A percentile compares a stretch with the other conserved stretches of the same genome.
Conservation (phyloP, 1,140 invertebrate species). For the Drosophila ambigua region DNA sequence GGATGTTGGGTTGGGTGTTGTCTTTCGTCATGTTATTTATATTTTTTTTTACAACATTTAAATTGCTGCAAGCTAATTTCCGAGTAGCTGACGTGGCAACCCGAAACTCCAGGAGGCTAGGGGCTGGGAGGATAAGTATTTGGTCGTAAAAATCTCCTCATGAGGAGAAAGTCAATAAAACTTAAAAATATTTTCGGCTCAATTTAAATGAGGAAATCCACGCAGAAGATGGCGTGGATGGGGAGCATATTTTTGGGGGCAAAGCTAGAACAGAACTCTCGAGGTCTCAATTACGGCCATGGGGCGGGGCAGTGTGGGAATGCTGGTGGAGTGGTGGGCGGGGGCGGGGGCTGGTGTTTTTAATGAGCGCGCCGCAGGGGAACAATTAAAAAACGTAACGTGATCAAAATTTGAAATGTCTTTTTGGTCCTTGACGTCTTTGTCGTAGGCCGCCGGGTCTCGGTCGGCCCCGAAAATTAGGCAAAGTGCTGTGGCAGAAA, state of each 20-base stretch:
- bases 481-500: slow-evolving; percentile 66
- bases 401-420: slow-evolving; percentile 80
- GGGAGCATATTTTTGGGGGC: background rate
- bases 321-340: background rate
- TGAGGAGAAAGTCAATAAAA: slow-evolving; percentile 66
- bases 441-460: slow-evolving; percentile 39
- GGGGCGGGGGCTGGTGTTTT: slow-evolving; percentile 16
- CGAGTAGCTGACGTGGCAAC: slow-evolving; percentile 52
- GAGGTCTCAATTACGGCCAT: slow-evolving; percentile 63
- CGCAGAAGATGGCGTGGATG: background rate
- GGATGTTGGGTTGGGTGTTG: slow-evolving; percentile 7
- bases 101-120: slow-evolving; percentile 4
- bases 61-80: slow-evolving; percentile 73
- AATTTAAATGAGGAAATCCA: slow-evolving; percentile 51
- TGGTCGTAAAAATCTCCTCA: slow-evolving; percentile 46
- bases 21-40: slow-evolving; percentile 65
- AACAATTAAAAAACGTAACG: slow-evolving; percentile 82
- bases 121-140: background rate
- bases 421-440: slow-evolving; percentile 71
- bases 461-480: slow-evolving; percentile 59
- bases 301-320: slow-evolving; percentile 15
- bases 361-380: slow-evolving; percentile 76
- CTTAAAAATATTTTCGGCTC: slow-evolving; percentile 62
- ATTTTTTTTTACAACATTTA: slow-evolving; percentile 72
- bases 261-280: slow-evolving; percentile 38